A percentile compares a stretch with the other conserved stretches of the same genome.
These are phyloP conservation scores for Albula glossodonta DNA, from an alignment of 2,113 vertebrate genomes.

Conservation along the genomic window DNA sequence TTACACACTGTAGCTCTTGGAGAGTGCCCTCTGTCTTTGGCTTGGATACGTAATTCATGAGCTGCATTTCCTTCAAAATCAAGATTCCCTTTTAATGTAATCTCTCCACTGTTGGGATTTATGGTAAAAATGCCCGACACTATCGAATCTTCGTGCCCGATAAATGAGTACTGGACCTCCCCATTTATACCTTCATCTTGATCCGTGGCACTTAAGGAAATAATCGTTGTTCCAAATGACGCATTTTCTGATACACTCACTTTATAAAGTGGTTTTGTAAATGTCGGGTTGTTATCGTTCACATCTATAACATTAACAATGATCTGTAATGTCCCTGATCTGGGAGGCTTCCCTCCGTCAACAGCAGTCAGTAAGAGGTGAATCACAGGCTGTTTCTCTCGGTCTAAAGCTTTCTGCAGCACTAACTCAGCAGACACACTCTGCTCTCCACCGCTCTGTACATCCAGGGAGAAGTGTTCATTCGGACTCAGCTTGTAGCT, in stretches of 20 bases:
- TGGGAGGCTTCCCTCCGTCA: constrained; percentile 62
- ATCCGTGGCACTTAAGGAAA: constrained; percentile 7
- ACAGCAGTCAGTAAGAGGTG: constrained; percentile 54
- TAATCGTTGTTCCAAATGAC: neutral
- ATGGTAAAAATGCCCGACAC: constrained; percentile 63
- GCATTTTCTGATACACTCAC: constrained; percentile 3
- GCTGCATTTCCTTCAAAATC: constrained; percentile 68
- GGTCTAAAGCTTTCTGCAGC: too few relatives aligned
- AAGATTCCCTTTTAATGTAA: constrained; percentile 65
- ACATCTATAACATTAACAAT: constrained; percentile 57
- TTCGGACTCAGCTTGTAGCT: too few relatives aligned
- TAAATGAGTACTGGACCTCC: constrained; percentile 38
- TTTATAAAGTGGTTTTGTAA: neutral
- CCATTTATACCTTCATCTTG: constrained; percentile 4
- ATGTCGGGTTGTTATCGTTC: too few relatives aligned
- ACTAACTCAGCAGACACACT: too few relatives aligned
- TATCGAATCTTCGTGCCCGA: constrained; percentile 58
- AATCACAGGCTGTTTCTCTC: constrained; percentile 47
- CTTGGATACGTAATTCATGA: constrained; percentile 60
- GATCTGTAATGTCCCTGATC: constrained; percentile 43
- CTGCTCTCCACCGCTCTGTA: too few relatives aligned
- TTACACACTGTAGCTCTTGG: constrained; percentile 40
- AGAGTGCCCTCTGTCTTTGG: constrained; percentile 60
- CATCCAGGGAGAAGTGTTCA: too few relatives aligned
- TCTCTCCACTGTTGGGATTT: constrained; percentile 70